These are phyloP conservation scores for Atethmia centrago DNA, from an alignment of 2,888 invertebrate species.

Conservation along the genomic window DNA sequence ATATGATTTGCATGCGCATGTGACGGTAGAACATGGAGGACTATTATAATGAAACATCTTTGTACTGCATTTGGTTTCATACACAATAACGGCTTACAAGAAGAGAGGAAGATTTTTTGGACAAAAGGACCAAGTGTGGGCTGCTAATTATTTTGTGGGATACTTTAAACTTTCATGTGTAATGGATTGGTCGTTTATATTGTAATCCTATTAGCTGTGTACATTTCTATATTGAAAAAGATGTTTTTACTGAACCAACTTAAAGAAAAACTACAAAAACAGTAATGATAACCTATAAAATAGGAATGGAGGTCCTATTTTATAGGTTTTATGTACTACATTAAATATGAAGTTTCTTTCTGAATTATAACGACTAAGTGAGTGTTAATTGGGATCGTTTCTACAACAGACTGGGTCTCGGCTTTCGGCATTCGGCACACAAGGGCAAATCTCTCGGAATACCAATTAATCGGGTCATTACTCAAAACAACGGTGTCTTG, in stretches of 20 bases:
- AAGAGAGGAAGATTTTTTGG: too few relatives aligned
- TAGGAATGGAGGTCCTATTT: too few relatives aligned
- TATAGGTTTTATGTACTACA: neutral
- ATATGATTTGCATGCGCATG: too few relatives aligned
- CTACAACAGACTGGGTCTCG: slow-evolving; percentile 28
- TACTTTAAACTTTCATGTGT: neutral
- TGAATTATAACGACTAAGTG: slow-evolving; percentile 41
- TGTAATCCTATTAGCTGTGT: too few relatives aligned
- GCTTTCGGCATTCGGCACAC: slow-evolving; percentile 47
- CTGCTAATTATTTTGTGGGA: neutral
- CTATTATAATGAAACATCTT: too few relatives aligned
- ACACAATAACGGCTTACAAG: too few relatives aligned
- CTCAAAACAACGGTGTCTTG: slow-evolving; percentile 60
- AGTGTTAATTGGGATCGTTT: slow-evolving; percentile 60
- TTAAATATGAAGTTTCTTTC: slow-evolving; percentile 3
- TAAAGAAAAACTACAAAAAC: neutral
- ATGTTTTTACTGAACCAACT: neutral
- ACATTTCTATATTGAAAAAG: neutral
- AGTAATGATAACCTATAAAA: neutral
- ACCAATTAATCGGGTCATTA: slow-evolving; percentile 71
- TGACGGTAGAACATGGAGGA: too few relatives aligned
- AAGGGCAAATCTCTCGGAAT: slow-evolving; percentile 66
- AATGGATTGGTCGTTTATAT: neutral
- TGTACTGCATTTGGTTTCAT: too few relatives aligned
- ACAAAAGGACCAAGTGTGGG: neutral